These are phyloP conservation scores for Parotocinclus haroldoi DNA, from an alignment of 2,797 vertebrate genomes.

Conservation along the genomic window DNA sequence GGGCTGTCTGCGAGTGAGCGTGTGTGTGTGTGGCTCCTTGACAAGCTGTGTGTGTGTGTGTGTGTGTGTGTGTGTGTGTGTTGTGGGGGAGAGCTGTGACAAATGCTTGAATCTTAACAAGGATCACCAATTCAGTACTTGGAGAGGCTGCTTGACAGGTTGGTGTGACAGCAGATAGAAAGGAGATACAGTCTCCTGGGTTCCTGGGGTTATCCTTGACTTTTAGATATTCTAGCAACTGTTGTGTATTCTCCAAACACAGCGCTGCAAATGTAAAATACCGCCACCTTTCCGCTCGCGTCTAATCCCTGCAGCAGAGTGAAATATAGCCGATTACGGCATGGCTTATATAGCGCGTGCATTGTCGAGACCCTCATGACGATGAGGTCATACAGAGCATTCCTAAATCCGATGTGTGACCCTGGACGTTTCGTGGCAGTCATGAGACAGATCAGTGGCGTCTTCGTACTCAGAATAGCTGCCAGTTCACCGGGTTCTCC, in stretches of 20 bases:
- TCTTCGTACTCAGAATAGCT: slow-evolving; percentile 45
- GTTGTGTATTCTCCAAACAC: slow-evolving; percentile 19
- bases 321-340: neutral
- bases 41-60: slow-evolving; percentile 18
- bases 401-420: slow-evolving; percentile 26
- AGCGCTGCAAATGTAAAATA: slow-evolving; percentile 4
- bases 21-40: too few species aligned
- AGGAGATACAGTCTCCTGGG: slow-evolving; percentile 23
- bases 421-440: slow-evolving; percentile 44
- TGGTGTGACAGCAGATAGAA: slow-evolving; percentile 28
- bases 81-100: slow-evolving; percentile 31
- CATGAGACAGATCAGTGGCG: slow-evolving; percentile 43
- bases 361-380: slow-evolving; percentile 28
- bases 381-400: slow-evolving; percentile 40
- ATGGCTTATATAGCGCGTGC: slow-evolving; percentile 23
- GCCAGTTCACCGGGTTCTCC: slow-evolving; percentile 37
- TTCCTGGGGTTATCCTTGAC: slow-evolving; percentile 24
- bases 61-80: slow-evolving; percentile 12
- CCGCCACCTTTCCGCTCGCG: too few species aligned
- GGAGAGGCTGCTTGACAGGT: slow-evolving; percentile 28
- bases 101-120: slow-evolving; percentile 42
- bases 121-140: slow-evolving; percentile 32
- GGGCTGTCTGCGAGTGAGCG: slow-evolving; percentile 31
- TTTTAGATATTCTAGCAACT: slow-evolving; percentile 15
- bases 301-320: too few species aligned